Conservation (phyloP, 2,797 vertebrate genomes). For the Mormyrus hasselquistii region DNA sequence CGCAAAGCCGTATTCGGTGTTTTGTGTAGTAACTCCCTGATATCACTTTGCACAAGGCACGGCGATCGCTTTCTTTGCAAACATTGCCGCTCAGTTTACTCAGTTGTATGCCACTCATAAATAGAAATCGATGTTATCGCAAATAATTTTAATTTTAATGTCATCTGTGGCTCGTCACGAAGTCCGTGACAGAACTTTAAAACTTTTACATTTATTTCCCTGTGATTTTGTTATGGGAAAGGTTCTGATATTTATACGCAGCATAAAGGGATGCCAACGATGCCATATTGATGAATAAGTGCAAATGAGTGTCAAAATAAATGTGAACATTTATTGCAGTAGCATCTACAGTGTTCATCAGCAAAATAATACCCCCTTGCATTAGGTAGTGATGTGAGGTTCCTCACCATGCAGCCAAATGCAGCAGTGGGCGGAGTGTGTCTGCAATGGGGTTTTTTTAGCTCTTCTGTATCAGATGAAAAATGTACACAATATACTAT, state of each 20-base stretch:
- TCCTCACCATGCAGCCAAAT: background rate
- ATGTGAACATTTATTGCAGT: background rate
- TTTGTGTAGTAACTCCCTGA: background rate
- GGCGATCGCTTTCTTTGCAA: background rate
- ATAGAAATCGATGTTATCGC: background rate
- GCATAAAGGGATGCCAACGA: background rate
- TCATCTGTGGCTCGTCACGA: background rate
- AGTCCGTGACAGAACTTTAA: background rate
- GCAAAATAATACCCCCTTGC: background rate
- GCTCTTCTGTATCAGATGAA: background rate
- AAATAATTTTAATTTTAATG: background rate
- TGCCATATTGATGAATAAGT: background rate
- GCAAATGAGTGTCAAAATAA: background rate
- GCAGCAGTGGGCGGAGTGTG: constrained; percentile 19
- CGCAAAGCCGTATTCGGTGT: background rate
- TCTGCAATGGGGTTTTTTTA: background rate
- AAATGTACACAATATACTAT: background rate
- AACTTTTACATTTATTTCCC: background rate
- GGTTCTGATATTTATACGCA: background rate
- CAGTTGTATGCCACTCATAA: background rate
- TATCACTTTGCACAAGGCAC: background rate
- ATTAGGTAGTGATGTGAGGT: background rate
- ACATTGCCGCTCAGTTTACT: background rate
- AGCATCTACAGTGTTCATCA: background rate
- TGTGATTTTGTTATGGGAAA: background rate